Conservation (phyloP, 2,888 invertebrate species). For the Leptinotarsa tumamoca region DNA sequence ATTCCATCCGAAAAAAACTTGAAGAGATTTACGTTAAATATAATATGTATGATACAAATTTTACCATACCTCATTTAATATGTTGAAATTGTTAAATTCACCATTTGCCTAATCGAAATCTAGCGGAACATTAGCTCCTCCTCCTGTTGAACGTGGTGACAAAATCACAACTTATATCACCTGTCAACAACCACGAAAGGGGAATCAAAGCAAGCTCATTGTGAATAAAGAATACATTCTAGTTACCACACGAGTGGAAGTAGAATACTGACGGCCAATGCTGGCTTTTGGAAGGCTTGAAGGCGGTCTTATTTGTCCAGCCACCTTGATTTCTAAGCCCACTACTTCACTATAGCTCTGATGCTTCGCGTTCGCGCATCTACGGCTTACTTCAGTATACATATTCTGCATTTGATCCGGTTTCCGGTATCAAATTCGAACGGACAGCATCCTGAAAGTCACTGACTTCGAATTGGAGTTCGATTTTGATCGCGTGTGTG, state of each 20-base stretch:
- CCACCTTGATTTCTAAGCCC: slow-evolving; percentile 52
- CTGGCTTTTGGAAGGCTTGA: slow-evolving; percentile 51
- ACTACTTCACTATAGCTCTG: slow-evolving; percentile 46
- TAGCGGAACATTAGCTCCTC: slow-evolving; percentile 33
- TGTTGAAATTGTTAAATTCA: background rate
- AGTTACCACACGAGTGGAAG: slow-evolving; percentile 52
- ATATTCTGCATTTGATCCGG: slow-evolving; percentile 11
- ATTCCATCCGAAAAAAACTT: too few species aligned
- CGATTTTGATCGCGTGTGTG: slow-evolving; percentile 9
- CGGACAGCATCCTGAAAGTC: background rate
- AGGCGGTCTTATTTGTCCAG: slow-evolving; percentile 55
- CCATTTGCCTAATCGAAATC: slow-evolving; percentile 10
- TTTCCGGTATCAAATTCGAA: slow-evolving; percentile 9
- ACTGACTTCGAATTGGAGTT: slow-evolving; percentile 3
- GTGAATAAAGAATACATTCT: slow-evolving; percentile 38
- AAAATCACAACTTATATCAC: slow-evolving; percentile 44
- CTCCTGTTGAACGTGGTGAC: slow-evolving; percentile 44
- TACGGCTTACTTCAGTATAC: slow-evolving; percentile 30
- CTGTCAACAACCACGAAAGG: slow-evolving; percentile 48
- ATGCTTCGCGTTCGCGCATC: slow-evolving; percentile 48
- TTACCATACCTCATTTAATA: too few species aligned
- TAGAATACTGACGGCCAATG: slow-evolving; percentile 57
- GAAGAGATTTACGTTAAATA: too few species aligned
- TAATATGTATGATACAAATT: too few species aligned
- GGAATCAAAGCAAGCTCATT: slow-evolving; percentile 36